Base-by-base conservation (phyloP, 2,797 vertebrate genomes). In the Xenopus petersii region DNA sequence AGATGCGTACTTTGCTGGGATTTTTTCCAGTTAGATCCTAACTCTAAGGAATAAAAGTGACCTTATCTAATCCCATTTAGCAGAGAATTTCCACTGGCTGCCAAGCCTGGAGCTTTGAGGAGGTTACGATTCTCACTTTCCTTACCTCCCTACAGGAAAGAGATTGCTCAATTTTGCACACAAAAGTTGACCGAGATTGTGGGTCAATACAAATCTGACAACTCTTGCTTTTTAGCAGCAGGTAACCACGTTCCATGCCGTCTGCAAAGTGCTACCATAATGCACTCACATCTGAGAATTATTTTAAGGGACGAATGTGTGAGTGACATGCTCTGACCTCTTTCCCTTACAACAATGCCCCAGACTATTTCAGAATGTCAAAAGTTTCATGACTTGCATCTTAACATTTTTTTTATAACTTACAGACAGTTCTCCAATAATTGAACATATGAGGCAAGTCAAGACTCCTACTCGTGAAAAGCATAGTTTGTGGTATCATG, bases 151-250 rank as follows among this genome's bases (percentile, higher is more conserved):
- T n/a, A 51, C 51, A 17, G 51, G 30, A 36, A 68, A 68, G 26
- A 15, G 62, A 13, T 64, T 47, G n/a, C 9, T 64, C 15, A 64
- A 13, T 24, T 26, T 55, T n/a, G 12, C 42, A 47, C 55, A 58
- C n/a, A 70, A 70, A 47, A 36, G 36, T 70, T 70, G 24, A 33
- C 42, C 11, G 33, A 70, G 55, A 24, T 70, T 47, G 55, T 24
- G 49, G 68, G 68, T 70, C 55, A 70, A 61, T 61, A 60, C 17
- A 46, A 59, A 70, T 61, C 51, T 59, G 58, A 42, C 68, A 46
- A 70, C 36, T 61, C 12, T 10, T 26, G 68, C 68, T 60, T 70
- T 26, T 36, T 60, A 70, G 36, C 68, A 60, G 56, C 68, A 24
- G 68, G 55, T 15, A 47, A 58, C 54, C 15, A 12, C 30, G 17